These are phyloP conservation scores for Discoglossus pictus DNA, from an alignment of 2,797 vertebrate genomes.

Conservation along the genomic window DNA sequence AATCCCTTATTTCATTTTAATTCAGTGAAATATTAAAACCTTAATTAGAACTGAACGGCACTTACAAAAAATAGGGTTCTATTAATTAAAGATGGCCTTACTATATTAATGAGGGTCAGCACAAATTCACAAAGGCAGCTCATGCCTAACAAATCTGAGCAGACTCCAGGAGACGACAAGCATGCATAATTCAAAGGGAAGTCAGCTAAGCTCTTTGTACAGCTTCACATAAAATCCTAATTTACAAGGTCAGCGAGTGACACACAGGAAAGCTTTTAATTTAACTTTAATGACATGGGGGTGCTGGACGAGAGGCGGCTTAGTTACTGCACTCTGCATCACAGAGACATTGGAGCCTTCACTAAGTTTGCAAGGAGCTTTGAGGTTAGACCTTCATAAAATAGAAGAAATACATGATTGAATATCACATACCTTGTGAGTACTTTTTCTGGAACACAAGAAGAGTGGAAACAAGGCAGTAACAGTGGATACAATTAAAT, in stretches of 20 bases:
- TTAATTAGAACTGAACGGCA: too few relatives aligned
- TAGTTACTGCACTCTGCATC: not conserved
- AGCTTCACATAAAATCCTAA: not conserved
- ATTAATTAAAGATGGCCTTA: conserved; percentile 9
- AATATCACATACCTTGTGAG: too few relatives aligned
- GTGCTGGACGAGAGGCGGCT: too few relatives aligned
- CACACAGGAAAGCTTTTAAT: not conserved
- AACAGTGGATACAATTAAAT: too few relatives aligned
- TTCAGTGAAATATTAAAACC: too few relatives aligned
- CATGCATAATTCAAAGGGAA: not conserved
- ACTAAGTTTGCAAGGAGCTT: not conserved
- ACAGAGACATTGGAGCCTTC: not conserved
- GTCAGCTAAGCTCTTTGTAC: not conserved
- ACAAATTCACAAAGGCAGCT: too few relatives aligned
- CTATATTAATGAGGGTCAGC: conserved; percentile 5
- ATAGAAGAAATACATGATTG: too few relatives aligned
- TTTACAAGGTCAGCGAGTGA: not conserved
- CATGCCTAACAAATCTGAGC: not conserved
- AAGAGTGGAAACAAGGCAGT: too few relatives aligned
- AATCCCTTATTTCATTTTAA: too few relatives aligned
- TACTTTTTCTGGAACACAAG: too few relatives aligned
- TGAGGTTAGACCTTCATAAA: too few relatives aligned
- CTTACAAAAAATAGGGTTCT: not conserved
- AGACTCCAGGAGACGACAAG: not conserved
- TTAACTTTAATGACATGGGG: too few relatives aligned